Base-by-base conservation (phyloP, 2,113 vertebrate genomes). In the Ceyx melanurus region DNA sequence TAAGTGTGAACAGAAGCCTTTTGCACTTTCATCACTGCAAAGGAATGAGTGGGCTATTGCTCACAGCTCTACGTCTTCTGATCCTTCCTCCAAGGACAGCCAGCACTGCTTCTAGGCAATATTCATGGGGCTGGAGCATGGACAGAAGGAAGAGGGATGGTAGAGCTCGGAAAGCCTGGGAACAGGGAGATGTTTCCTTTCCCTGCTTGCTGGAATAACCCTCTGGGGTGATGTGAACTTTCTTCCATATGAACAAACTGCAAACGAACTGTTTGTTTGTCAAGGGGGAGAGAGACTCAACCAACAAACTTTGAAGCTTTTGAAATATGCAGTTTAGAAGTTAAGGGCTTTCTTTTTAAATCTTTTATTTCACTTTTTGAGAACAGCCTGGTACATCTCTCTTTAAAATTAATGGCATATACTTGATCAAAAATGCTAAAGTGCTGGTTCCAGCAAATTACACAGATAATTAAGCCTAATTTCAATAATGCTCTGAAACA, bases 391-490 rank as follows among this genome's bases (percentile, higher is more conserved):
- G 87, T 96, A 89, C 85, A 94, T 95, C 76, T 96, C 94, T 96
- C 95, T 97, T 97, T 96, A 74, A 96, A 97, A 97, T 97, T 94
- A 97, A 97, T 95, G 92, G 73, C 92, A 88, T 82, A 95, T 80
- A 92, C 95, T 97, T 95, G 96, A 97, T 97, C 91, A 97, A 97
- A 98, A 97, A 96, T 96, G 94, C 90, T 96, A 96, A 97, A 96
- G 95, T 96, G 96, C 96, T 97, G 96, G 96, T 97, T 97, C 96
- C 92, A 95, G 95, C 87, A 97, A 97, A 97, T 97, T 96, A 96
- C 96, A 97, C 96, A 97, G 97, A 97, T 97, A 97, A 98, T 98
- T 98, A 97, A 97, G 88, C 86, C 95, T 97, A 94, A 98, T 98
- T 98, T 97, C 94, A 97, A 95, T 97, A 97, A 97, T 95, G 94